A percentile compares a stretch with the other conserved stretches of the same genome.
These are phyloP conservation scores for Diplodus puntazzo DNA, from an alignment of 2,797 vertebrate genomes.

Conservation along the genomic window DNA sequence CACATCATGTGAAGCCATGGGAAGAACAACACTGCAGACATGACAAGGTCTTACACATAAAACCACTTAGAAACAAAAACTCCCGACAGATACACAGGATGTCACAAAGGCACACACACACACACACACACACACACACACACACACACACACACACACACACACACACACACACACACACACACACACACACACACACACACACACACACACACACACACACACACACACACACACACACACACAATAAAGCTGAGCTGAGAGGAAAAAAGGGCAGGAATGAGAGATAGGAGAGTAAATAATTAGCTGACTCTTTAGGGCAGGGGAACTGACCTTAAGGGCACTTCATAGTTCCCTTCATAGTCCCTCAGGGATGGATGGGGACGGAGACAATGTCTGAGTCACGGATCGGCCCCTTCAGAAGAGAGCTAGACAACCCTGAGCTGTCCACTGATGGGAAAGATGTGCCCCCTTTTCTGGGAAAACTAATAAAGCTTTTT, in stretches of 20 bases:
- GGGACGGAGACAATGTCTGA: slow-evolving; percentile 72
- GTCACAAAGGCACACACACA: slow-evolving; percentile 56
- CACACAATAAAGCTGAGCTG: slow-evolving; percentile 56
- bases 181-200: slow-evolving; percentile 7
- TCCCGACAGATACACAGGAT: slow-evolving; percentile 61
- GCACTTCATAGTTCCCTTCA: slow-evolving; percentile 64
- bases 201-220: slow-evolving; percentile 32
- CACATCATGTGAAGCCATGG: slow-evolving; percentile 56
- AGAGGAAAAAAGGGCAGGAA: slow-evolving; percentile 62
- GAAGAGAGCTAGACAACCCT: slow-evolving; percentile 61
- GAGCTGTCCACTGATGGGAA: slow-evolving; percentile 77
- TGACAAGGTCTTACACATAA: slow-evolving; percentile 54
- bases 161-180: no score
- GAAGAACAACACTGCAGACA: slow-evolving; percentile 66
- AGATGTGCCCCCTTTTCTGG: slow-evolving; percentile 71
- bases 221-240: slow-evolving; percentile 33
- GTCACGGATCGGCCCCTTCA: slow-evolving; percentile 62
- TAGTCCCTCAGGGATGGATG: slow-evolving; percentile 71
- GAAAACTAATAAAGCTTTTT: slow-evolving; percentile 71
- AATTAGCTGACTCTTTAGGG: slow-evolving; percentile 64
- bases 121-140: slow-evolving; percentile 35
- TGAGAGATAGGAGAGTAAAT: slow-evolving; percentile 72
- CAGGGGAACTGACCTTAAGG: slow-evolving; percentile 67
- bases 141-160: slow-evolving; percentile 19
- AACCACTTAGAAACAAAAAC: slow-evolving; percentile 56